Percentiles rank a stretch among this genome's conserved stretches.
These are phyloP conservation scores for Cremastinae sp. DNA, from an alignment of 2,888 invertebrate species.

Conservation along the genomic window DNA sequence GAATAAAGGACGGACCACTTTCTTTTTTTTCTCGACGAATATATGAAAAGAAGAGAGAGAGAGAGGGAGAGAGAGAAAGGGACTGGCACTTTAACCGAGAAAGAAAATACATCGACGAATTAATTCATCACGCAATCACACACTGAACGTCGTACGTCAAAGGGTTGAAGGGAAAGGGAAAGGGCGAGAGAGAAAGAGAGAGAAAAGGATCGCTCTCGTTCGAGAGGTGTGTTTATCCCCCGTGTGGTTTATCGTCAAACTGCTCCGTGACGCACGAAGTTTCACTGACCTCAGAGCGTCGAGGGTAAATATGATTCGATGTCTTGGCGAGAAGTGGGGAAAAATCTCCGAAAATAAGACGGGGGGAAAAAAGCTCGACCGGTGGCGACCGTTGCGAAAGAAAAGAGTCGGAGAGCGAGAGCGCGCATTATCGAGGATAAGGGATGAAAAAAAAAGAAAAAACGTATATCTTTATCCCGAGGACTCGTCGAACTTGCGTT, in stretches of 20 bases:
- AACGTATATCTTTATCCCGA: neutral
- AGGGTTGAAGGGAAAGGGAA: constrained; percentile 19
- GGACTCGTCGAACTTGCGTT: constrained; percentile 13
- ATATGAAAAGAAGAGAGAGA: too few relatives aligned
- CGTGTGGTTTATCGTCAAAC: constrained; percentile 39
- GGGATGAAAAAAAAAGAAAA: too few relatives aligned
- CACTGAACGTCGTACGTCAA: constrained; percentile 39
- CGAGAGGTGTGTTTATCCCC: constrained; percentile 43
- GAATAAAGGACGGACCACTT: too few relatives aligned
- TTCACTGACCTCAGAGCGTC: constrained; percentile 48
- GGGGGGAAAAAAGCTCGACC: neutral
- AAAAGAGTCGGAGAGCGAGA: too few relatives aligned
- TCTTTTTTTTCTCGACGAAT: too few relatives aligned
- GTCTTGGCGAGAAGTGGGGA: neutral
- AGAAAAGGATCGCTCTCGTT: neutral
- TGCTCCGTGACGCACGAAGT: constrained; percentile 55
- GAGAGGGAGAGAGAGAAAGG: too few relatives aligned
- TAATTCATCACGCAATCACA: constrained; percentile 28
- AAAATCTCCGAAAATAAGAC: neutral
- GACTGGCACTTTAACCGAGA: too few relatives aligned
- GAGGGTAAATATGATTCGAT: constrained; percentile 30
- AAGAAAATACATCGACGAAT: too few relatives aligned
- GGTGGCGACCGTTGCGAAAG: neutral
- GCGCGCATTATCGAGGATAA: too few relatives aligned
- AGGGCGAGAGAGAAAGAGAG: constrained; percentile 4